Percentiles rank a stretch among this genome's conserved stretches.
phyloP scores from a whole-genome alignment of 2,113 vertebrate species.

The Labrus mixtus region DNA sequence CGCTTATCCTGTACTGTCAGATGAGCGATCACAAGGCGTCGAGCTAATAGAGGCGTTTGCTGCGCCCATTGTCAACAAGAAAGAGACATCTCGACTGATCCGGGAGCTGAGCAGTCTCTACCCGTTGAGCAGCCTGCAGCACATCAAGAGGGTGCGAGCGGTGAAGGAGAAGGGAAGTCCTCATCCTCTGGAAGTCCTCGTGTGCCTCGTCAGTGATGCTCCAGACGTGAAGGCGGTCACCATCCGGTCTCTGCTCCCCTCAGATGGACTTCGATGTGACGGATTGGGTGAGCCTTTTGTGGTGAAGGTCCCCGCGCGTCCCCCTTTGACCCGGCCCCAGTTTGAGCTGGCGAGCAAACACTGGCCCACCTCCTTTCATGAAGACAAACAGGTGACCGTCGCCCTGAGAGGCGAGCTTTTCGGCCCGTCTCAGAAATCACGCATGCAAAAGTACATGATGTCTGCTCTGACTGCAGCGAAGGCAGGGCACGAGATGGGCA shows the following conservation, averaged over 20 bases:
- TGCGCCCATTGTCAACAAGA: conserved; percentile 86
- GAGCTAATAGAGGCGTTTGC: conserved; percentile 84
- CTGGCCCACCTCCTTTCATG: conserved; percentile 91
- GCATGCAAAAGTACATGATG: conserved; percentile 86
- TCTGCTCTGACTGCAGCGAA: conserved; percentile 81
- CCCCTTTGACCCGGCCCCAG: conserved; percentile 87
- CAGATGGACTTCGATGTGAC: conserved; percentile 19
- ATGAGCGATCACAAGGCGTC: conserved; percentile 80
- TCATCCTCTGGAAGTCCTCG: conserved; percentile 84
- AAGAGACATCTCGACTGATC: conserved; percentile 86
- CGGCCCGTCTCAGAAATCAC: conserved; percentile 69
- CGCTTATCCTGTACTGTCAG: conserved; percentile 86
- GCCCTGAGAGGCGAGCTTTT: conserved; percentile 84
- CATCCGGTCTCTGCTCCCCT: conserved; percentile 74
- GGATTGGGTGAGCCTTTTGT: conserved; percentile 87
- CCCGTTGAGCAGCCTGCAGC: conserved; percentile 81
- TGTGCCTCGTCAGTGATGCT: conserved; percentile 80
- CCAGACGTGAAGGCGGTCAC: not conserved
- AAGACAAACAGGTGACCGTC: conserved; percentile 84
- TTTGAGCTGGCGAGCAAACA: conserved; percentile 85
- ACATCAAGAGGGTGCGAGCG: conserved; percentile 89
- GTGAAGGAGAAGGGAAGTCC: conserved; percentile 49
- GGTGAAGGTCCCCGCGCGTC: conserved; percentile 81
- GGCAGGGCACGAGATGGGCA: conserved; percentile 67
- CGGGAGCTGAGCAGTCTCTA: conserved; percentile 77